A percentile compares a stretch with the other conserved stretches of the same genome.
These are phyloP conservation scores for Maniola hyperantus DNA, from an alignment of 2,888 invertebrate genomes.

Conservation along the genomic window DNA sequence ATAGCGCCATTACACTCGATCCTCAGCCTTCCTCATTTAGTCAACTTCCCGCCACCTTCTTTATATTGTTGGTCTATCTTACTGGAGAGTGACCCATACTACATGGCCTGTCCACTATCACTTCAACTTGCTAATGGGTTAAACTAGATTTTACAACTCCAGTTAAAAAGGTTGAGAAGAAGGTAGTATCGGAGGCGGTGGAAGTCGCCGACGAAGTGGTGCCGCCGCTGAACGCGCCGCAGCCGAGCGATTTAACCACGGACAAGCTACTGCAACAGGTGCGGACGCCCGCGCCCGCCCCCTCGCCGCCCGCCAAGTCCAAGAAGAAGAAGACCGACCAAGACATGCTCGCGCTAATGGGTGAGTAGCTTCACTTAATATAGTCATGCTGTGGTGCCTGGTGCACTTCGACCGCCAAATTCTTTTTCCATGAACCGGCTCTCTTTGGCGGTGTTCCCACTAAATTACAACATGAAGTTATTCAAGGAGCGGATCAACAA, in stretches of 20 bases:
- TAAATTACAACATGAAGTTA: too few species aligned
- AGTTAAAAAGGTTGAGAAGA: conserved; percentile 71
- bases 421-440: too few species aligned
- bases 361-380: conserved; percentile 48
- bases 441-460: too few species aligned
- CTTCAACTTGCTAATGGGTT: background rate
- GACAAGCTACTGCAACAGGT: conserved; percentile 73
- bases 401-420: too few species aligned
- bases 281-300: conserved; percentile 45
- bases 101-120: too few species aligned
- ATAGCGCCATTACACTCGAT: too few species aligned
- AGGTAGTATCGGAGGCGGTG: conserved; percentile 48
- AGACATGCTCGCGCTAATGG: conserved; percentile 70
- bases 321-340: conserved; percentile 74
- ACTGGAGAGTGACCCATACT: too few species aligned
- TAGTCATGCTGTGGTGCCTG: too few species aligned
- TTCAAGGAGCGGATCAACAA: too few species aligned
- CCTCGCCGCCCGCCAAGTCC: conserved; percentile 60
- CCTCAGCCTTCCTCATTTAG: too few species aligned
- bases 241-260: conserved; percentile 73
- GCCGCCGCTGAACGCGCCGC: conserved; percentile 67
- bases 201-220: conserved; percentile 56
- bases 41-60: too few species aligned
- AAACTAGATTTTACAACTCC: conserved; percentile 2
- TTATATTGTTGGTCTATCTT: too few species aligned